These are phyloP conservation scores for Melanotaenia maccullochi DNA, from an alignment of 2,797 vertebrate genomes.

Conservation along the genomic window DNA sequence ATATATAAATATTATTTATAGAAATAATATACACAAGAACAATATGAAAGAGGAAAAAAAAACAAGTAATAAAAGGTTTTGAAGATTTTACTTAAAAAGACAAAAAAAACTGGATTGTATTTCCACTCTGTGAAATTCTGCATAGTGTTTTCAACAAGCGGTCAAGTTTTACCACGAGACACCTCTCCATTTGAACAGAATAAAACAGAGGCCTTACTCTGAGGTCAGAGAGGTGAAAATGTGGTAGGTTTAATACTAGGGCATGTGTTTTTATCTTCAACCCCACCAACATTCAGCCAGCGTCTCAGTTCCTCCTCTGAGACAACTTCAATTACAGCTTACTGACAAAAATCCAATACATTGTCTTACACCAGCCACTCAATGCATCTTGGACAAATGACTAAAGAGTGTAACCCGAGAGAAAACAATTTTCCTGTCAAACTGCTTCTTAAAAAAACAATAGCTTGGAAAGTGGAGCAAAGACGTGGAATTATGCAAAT, in stretches of 20 bases:
- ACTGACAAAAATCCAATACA: slow-evolving; percentile 67
- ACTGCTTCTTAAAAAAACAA: slow-evolving; percentile 71
- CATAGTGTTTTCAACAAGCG: slow-evolving; percentile 17
- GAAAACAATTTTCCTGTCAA: slow-evolving; percentile 69
- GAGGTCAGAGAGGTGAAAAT: slow-evolving; percentile 56
- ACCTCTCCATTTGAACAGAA: slow-evolving; percentile 18
- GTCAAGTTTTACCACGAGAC: slow-evolving; percentile 15
- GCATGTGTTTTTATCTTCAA: slow-evolving; percentile 61
- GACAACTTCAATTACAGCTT: slow-evolving; percentile 69
- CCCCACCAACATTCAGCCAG: slow-evolving; percentile 50
- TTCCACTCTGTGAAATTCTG: neutral
- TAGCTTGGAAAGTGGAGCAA: slow-evolving; percentile 69
- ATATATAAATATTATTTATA: too few relatives aligned
- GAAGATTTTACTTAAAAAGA: neutral
- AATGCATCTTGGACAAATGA: slow-evolving; percentile 75
- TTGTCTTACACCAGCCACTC: slow-evolving; percentile 73
- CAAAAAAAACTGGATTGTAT: neutral
- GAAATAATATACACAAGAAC: neutral
- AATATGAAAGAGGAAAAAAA: neutral
- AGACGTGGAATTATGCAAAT: slow-evolving; percentile 70
- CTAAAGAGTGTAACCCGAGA: slow-evolving; percentile 66
- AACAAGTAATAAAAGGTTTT: neutral
- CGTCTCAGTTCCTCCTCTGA: slow-evolving; percentile 44
- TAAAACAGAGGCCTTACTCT: slow-evolving; percentile 23
- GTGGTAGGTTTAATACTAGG: slow-evolving; percentile 60